phyloP scores from a whole-genome alignment of 2,888 invertebrate genomes.

The Diarsia brunnea region DNA sequence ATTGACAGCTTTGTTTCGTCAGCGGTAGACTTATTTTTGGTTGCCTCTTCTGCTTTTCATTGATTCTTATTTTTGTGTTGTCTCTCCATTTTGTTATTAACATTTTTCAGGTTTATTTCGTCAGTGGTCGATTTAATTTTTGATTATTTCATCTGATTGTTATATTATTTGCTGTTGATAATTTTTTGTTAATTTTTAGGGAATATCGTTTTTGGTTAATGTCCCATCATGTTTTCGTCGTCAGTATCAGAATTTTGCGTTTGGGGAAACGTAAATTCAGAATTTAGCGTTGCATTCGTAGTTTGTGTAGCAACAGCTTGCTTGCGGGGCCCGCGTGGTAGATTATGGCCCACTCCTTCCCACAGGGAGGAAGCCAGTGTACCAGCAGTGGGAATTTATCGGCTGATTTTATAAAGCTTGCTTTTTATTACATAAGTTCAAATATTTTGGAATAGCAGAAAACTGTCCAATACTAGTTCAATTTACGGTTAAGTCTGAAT shows the following conservation, averaged over 20 bases:
- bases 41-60: constrained; percentile 14
- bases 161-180: constrained; percentile 15
- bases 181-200: background rate
- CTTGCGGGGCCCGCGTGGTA: background rate
- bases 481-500: background rate
- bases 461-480: background rate
- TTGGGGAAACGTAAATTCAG: too few relatives aligned
- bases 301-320: background rate
- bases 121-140: background rate
- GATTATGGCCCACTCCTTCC: background rate
- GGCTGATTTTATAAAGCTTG: background rate
- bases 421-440: background rate
- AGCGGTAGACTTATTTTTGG: background rate
- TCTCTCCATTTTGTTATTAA: background rate
- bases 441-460: background rate
- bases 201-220: background rate
- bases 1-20: constrained; percentile 3
- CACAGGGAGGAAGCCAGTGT: background rate
- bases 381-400: background rate
- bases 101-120: constrained; percentile 1
- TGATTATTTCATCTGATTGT: background rate
- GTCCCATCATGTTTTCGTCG: background rate
- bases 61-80: background rate
- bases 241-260: too few relatives aligned
- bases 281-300: background rate